Evolutionary conservation across 2,888 invertebrate species (phyloP), one percentile per base, ranked within the genome.

Genomic region (Leptodirus hochenwartii): DNA sequence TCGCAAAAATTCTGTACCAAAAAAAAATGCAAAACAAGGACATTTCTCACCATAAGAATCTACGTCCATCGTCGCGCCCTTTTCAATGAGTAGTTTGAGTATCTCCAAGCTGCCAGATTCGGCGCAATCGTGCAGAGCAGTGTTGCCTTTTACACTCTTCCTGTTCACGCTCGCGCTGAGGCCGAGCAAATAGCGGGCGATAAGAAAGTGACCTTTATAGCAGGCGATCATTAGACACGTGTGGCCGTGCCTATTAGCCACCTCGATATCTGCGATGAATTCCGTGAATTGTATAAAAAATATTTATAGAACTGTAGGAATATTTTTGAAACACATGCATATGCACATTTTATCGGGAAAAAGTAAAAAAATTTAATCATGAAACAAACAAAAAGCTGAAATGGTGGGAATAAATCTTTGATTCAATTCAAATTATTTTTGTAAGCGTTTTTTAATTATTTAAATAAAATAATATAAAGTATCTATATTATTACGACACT

Each of bases 161-260:
- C 90, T 69, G 56, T 95, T 93, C 2, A 91, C 85, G 50, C 88
- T 78, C 2, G 91, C 93, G 45, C 81, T 81, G 25, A 84, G 59
- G 10, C 75, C 69, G 6, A 95, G 64, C 31, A 95, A 65, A 59
- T 80, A 93, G 48, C 79, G 78, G 30, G 88, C 90, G 50, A 95
- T 91, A 47, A 73, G 69, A 41, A 76, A 72, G 59, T 95, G 91
- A 31, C 90, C 87, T 54, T 91, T 90, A 59, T 88, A 95, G 57
- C 91, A 93, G 26, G 93, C 87, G 37, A 96, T 96, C 95, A 96
- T 96, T 17, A 96, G 64, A 50, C 93, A 93, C 9, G 95, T 95
- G 60, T 96, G 95, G 1, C 87, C 88, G 53, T 88, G 87, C 37
- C 87, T 69, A 54, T 96, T 96, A 13, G 91, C 87, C 50, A 91